Conservation (phyloP, 2,888 invertebrate genomes). For the Idaea straminata region DNA sequence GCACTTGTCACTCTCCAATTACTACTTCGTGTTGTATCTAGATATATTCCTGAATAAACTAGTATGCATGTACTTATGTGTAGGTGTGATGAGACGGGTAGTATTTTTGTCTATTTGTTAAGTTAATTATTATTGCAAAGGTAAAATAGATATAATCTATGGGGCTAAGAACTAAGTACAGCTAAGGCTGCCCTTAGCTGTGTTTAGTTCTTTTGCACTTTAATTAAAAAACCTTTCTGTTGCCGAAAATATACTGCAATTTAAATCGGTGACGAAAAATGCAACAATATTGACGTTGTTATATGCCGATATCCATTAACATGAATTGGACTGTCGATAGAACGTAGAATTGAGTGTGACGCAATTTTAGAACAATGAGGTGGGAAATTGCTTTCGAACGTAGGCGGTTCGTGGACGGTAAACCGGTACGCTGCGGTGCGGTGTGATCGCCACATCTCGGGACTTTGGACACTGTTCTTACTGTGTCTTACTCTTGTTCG, state of each 20-base stretch:
- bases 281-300: constrained; percentile 33
- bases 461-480: background rate
- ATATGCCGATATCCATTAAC: constrained; percentile 47
- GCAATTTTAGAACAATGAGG: constrained; percentile 70
- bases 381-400: constrained; percentile 62
- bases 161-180: too few species aligned
- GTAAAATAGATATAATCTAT: too few species aligned
- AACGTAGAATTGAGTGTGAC: constrained; percentile 45
- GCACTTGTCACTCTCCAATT: constrained; percentile 8
- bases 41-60: background rate
- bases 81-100: background rate
- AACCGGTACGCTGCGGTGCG: constrained; percentile 17
- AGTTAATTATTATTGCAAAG: too few species aligned
- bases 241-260: background rate
- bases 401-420: constrained; percentile 26
- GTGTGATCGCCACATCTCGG: background rate
- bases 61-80: too few species aligned
- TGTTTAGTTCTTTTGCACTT: background rate
- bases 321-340: constrained; percentile 44
- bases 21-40: background rate
- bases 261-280: constrained; percentile 2
- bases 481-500: background rate
- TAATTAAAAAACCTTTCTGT: background rate
- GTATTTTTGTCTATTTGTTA: background rate
- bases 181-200: too few species aligned